Conservation (phyloP, 2,797 vertebrate genomes). For the Lutjanus argentimaculatus region DNA sequence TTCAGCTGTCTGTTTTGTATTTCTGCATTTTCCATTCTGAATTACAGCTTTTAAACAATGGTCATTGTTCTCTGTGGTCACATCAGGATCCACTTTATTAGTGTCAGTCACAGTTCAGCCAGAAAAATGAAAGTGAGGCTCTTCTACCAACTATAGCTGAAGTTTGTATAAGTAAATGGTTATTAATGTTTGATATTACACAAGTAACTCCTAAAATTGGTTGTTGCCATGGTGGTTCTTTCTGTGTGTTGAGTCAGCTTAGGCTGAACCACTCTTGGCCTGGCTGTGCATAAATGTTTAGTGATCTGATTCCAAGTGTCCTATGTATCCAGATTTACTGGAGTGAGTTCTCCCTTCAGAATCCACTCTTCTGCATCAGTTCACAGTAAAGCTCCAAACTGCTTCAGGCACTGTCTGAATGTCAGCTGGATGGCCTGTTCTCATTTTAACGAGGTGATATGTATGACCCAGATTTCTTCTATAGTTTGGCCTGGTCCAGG, state of each 20-base stretch:
- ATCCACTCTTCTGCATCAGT: slow-evolving; percentile 81
- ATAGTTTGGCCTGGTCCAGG: slow-evolving; percentile 56
- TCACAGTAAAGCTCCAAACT: slow-evolving; percentile 73
- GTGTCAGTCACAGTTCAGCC: neutral
- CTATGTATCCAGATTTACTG: slow-evolving; percentile 61
- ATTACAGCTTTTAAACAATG: neutral
- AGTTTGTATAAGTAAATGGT: neutral
- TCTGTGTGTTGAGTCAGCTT: slow-evolving; percentile 21
- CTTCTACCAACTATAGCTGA: neutral
- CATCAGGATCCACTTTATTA: neutral
- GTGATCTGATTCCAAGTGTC: slow-evolving; percentile 65
- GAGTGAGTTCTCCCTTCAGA: slow-evolving; percentile 66
- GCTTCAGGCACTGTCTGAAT: slow-evolving; percentile 78
- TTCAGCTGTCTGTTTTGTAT: neutral
- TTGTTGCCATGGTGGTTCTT: slow-evolving; percentile 4
- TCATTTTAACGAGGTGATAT: slow-evolving; percentile 77
- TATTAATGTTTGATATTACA: neutral
- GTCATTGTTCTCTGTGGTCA: neutral
- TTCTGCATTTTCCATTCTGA: neutral
- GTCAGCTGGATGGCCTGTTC: slow-evolving; percentile 78
- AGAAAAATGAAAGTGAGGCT: neutral
- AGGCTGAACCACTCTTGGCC: slow-evolving; percentile 25
- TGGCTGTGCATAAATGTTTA: slow-evolving; percentile 54
- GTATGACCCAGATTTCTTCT: slow-evolving; percentile 73
- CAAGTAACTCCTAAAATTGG: neutral